Evolutionary conservation across 2,888 invertebrate genomes (phyloP), one percentile per base, ranked within the genome.

Genomic region (Phaonia tiefii): DNA sequence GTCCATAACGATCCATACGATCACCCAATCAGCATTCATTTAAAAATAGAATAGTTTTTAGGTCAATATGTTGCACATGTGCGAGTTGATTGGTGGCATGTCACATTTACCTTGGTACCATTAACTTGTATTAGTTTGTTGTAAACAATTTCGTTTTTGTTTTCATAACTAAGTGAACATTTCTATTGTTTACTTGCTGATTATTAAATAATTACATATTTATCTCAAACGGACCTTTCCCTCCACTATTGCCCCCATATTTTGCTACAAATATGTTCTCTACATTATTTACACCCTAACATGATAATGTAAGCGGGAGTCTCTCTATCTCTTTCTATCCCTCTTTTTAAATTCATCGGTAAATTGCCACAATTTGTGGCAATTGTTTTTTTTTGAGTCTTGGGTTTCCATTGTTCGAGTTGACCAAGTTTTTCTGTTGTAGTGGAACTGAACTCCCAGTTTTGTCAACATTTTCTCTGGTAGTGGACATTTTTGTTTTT

Each of bases 241-340:
- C 31, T 8, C 31, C 31, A 31, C 31, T 5, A 8, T 8, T 31
- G 31, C 4, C 31, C 31, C 60, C 67, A 63, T 72, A 31, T 65
- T 22, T 17, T 31, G 25, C 13, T 20, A 49, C 22, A 60, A 79
- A 73, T 60, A 25, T 75, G 72, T 80, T 80, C 80, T 78, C 80
- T 67, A 82, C 77, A 76, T 76, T 75, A 82, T 80, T 76, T 67
- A 83, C 78, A 83, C 74, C 80, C 56, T 75, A 83, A 82, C 82
- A 79, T 75, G 54, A 7, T 31, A 22, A 49, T 0, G 44, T 73
- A 67, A 54, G 31, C 37, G n/a, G n/a, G n/a, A n/a, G n/a, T n/a
- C n/a, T n/a, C n/a, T n/a, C n/a, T n/a, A n/a, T n/a, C n/a, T n/a
- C n/a, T n/a, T n/a, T n/a, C n/a, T n/a, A n/a, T 54, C 31, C 25